Conservation (phyloP, 2,113 vertebrate genomes). For the Acrocephalus kingi region DNA sequence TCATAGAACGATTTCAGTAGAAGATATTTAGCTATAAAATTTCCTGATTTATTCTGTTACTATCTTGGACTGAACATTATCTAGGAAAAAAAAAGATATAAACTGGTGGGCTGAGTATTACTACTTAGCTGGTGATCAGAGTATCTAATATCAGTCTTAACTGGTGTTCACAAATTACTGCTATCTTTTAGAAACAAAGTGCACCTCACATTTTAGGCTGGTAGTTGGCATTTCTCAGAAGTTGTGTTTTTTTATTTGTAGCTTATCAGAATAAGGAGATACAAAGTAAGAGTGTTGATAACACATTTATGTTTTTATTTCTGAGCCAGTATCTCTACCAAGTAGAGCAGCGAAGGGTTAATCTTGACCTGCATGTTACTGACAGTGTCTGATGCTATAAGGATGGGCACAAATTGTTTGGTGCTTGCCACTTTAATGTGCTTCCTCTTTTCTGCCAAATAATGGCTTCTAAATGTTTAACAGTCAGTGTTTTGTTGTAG, state of each 20-base stretch:
- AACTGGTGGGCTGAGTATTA: neutral
- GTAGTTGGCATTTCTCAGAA: neutral
- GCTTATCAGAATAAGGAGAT: neutral
- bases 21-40: neutral
- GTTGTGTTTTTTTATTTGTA: neutral
- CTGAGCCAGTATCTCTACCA: neutral
- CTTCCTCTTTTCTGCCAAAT: neutral
- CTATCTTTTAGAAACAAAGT: neutral
- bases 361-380: neutral
- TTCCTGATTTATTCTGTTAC: neutral
- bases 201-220: neutral
- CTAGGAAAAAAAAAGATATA: neutral
- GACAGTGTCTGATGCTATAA: neutral
- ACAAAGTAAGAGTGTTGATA: neutral
- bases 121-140: neutral
- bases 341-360: neutral
- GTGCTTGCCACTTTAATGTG: neutral
- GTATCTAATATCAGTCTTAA: neutral
- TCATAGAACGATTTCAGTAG: neutral
- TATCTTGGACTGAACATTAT: neutral
- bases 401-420: neutral
- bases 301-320: neutral
- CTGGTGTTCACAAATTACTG: neutral
- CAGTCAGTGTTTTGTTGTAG: neutral
- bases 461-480: slow-evolving; percentile 34